phyloP scores from a whole-genome alignment of 1,140 invertebrate genomes.

The Drosophila sulfurigaster region DNA sequence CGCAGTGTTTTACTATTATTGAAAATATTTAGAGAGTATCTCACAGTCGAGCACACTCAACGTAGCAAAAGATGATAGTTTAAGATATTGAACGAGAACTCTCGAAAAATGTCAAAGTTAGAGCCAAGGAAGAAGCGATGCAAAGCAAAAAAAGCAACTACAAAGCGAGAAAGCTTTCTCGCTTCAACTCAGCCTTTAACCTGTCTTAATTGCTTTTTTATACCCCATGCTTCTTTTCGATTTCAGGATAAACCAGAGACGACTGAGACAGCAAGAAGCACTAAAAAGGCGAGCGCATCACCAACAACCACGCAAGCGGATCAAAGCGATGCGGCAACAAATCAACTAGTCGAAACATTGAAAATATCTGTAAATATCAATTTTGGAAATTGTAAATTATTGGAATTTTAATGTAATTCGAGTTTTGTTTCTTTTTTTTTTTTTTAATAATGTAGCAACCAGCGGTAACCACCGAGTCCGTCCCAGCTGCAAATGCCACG shows the following conservation, averaged over 20 bases:
- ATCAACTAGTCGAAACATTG: conserved; percentile 27
- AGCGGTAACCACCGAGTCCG: not conserved
- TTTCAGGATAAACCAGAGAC: conserved; percentile 14
- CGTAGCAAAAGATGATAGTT: no score
- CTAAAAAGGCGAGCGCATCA: not conserved
- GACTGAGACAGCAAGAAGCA: not conserved
- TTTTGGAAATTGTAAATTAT: not conserved
- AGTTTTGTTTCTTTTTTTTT: not conserved
- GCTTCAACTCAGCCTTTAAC: no score
- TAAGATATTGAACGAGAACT: no score
- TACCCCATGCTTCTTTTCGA: not conserved
- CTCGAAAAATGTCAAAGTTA: no score
- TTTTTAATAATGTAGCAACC: conserved; percentile 7
- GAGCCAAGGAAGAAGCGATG: no score
- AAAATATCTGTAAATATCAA: conserved; percentile 29
- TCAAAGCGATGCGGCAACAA: conserved; percentile 14
- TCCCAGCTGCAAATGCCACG: not conserved
- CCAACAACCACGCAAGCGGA: not conserved
- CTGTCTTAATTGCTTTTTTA: no score
- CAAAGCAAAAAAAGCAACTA: no score
- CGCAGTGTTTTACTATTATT: no score
- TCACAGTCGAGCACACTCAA: no score
- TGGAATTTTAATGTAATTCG: not conserved
- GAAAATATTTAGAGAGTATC: no score
- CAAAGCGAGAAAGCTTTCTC: no score